Evolutionary conservation across 2,888 invertebrate genomes (phyloP).

Genomic region (Linnaemya vulpina): DNA sequence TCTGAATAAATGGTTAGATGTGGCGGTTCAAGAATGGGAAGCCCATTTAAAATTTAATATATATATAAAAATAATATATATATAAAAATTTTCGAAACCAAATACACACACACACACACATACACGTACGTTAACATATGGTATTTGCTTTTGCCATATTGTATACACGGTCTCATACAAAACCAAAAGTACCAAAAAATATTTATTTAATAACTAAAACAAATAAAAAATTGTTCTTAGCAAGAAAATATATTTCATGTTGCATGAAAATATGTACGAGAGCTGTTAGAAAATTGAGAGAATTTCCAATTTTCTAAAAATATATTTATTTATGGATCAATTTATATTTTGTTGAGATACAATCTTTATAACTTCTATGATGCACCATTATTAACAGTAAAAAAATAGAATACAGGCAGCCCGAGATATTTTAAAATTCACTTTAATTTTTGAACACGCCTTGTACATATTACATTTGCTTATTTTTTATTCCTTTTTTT

Average conservation of each 20-base stretch:
- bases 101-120: neutral
- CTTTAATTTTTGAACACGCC: no score
- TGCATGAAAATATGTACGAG: neutral
- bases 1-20: conserved; percentile 1
- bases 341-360: no score
- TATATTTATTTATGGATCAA: no score
- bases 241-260: conserved; percentile 10
- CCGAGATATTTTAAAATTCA: no score
- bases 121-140: no score
- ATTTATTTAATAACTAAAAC: neutral
- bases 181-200: neutral
- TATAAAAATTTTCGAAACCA: conserved; percentile 12
- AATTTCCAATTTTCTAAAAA: no score
- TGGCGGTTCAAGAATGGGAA: neutral
- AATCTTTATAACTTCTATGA: no score
- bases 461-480: neutral
- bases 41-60: conserved; percentile 25
- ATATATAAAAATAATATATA: conserved; percentile 14
- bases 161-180: neutral
- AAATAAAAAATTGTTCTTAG: conserved; percentile 10
- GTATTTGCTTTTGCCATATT: conserved; percentile 1
- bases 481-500: no score
- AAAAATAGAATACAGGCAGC: no score
- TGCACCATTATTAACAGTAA: no score
- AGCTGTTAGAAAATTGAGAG: no score